Percentiles rank a stretch among this genome's conserved stretches.
phyloP scores from a whole-genome alignment of 1,140 invertebrate species.

The Leptinotarsa defecta region DNA sequence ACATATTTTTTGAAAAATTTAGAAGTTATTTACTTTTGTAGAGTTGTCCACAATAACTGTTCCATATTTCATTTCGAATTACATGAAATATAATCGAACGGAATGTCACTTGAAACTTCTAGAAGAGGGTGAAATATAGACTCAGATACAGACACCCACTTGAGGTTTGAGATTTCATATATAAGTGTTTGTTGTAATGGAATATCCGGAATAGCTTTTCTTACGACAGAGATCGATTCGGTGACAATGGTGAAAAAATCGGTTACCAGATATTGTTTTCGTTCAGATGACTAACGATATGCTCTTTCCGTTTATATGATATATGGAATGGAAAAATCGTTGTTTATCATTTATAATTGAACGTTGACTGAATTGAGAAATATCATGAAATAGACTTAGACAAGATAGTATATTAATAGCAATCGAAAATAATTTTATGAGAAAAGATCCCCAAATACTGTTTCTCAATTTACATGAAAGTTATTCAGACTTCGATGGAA shows the following conservation, averaged over 20 bases:
- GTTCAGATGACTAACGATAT: no score
- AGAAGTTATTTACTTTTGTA: neutral
- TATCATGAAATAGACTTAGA: no score
- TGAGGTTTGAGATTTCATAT: neutral
- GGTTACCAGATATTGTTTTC: no score
- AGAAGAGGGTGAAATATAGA: conserved; percentile 5
- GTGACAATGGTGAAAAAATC: neutral
- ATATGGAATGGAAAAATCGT: no score
- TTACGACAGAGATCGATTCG: neutral
- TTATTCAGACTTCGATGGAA: no score
- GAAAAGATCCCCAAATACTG: no score
- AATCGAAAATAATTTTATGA: no score
- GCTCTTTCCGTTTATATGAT: no score
- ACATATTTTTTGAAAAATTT: neutral
- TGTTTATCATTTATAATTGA: no score
- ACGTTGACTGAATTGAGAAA: no score
- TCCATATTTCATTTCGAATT: neutral
- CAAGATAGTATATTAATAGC: no score
- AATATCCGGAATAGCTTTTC: conserved; percentile 2
- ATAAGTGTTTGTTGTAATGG: conserved; percentile 4
- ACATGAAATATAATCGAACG: conserved; percentile 1
- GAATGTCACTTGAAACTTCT: neutral
- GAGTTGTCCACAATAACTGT: neutral
- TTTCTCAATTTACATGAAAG: no score
- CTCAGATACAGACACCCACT: neutral